These are phyloP conservation scores for Dorcus hopei DNA, from an alignment of 2,888 invertebrate genomes.

Conservation along the genomic window DNA sequence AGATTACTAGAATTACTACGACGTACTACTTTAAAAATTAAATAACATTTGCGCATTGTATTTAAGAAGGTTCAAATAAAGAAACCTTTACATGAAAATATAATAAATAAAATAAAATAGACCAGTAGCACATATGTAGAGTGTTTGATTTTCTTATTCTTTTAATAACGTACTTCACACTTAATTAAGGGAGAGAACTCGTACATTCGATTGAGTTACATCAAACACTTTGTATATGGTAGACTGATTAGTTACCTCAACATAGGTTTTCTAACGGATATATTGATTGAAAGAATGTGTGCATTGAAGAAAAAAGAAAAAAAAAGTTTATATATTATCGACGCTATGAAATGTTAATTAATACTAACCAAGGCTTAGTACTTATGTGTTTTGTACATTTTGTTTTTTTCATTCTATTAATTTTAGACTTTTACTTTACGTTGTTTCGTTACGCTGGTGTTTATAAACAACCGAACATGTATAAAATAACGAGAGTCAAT, in stretches of 20 bases:
- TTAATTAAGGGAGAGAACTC: too few species aligned
- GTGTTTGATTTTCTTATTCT: slow-evolving; percentile 1
- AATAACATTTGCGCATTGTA: not conserved
- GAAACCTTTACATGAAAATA: slow-evolving; percentile 5
- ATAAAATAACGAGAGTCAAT: slow-evolving; percentile 13
- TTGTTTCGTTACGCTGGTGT: slow-evolving; percentile 6
- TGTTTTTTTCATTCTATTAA: slow-evolving; percentile 6
- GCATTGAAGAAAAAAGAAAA: not conserved
- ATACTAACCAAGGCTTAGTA: slow-evolving; percentile 3
- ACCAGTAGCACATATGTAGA: slow-evolving; percentile 8
- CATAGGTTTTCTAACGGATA: slow-evolving; percentile 11
- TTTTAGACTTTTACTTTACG: not conserved
- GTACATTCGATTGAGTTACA: slow-evolving; percentile 1
- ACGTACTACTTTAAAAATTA: not conserved
- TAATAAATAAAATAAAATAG: slow-evolving; percentile 8
- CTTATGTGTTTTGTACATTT: slow-evolving; percentile 13
- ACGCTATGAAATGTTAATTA: not conserved
- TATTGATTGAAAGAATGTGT: not conserved
- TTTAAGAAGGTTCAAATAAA: not conserved
- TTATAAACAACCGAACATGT: slow-evolving; percentile 2
- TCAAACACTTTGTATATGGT: slow-evolving; percentile 7
- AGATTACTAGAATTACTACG: not conserved
- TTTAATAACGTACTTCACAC: too few species aligned
- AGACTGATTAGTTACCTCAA: slow-evolving; percentile 19
- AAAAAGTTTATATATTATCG: slow-evolving; percentile 1